Evolutionary conservation across 2,888 invertebrate species (phyloP).

Genomic region (Deroplatys truncata): DNA sequence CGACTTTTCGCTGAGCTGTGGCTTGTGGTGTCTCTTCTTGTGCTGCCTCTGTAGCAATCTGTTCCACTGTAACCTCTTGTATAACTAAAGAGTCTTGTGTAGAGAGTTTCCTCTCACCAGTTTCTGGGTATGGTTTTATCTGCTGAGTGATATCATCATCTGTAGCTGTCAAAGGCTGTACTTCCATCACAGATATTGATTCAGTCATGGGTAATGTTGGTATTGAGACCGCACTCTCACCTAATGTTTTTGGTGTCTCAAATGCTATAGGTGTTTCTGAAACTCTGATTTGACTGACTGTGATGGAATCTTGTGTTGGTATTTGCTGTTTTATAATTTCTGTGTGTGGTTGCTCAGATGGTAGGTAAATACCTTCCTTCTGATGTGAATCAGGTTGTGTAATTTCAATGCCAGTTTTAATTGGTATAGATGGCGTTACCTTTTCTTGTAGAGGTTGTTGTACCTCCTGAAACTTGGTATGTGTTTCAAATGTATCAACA

Average conservation of each 20-base stretch:
- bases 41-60: conserved; percentile 29
- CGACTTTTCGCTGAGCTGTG: conserved; percentile 26
- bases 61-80: conserved; percentile 31
- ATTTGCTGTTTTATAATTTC: conserved; percentile 29
- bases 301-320: conserved; percentile 31
- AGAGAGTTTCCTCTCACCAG: conserved; percentile 29
- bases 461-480: not conserved
- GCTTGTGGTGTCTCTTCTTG: conserved; percentile 26
- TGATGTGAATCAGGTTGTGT: conserved; percentile 28
- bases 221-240: conserved; percentile 19
- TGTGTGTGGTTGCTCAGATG: conserved; percentile 35
- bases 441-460: conserved; percentile 19
- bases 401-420: conserved; percentile 28
- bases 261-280: conserved; percentile 28
- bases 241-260: conserved; percentile 22
- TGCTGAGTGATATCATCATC: conserved; percentile 27
- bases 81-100: conserved; percentile 31
- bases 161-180: conserved; percentile 22
- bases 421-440: conserved; percentile 18
- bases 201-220: conserved; percentile 23
- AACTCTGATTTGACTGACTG: conserved; percentile 29
- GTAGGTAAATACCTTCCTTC: conserved; percentile 22
- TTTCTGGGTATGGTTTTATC: conserved; percentile 28
- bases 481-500: conserved; percentile 28
- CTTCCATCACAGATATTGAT: conserved; percentile 26